Evolutionary conservation across 2,113 vertebrate species (phyloP).

Genomic region (Marmota monax): DNA sequence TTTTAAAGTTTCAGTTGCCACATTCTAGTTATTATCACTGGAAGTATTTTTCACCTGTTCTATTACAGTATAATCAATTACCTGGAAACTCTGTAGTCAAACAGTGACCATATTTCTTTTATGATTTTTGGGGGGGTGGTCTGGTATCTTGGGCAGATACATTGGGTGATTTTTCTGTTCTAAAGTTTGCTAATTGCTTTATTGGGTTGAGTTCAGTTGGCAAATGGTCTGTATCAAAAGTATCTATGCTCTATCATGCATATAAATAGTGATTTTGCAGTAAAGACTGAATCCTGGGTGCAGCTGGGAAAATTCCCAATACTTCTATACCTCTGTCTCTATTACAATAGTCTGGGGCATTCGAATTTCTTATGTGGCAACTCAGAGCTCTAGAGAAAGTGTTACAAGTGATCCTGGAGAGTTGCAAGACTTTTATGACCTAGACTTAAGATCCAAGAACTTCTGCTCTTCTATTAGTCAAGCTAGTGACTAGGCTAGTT

Average conservation of each 20-base stretch:
- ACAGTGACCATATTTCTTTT: neutral
- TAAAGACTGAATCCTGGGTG: neutral
- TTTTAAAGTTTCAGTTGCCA: slow-evolving; percentile 8
- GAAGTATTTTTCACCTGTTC: neutral
- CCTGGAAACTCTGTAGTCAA: neutral
- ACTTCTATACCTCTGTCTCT: neutral
- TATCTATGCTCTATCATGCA: neutral
- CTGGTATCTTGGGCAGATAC: neutral
- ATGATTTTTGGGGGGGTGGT: neutral
- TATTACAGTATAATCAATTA: neutral
- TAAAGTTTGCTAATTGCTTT: neutral
- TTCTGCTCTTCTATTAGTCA: neutral
- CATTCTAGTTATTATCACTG: neutral
- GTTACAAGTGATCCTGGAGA: neutral
- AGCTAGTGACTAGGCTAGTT: neutral
- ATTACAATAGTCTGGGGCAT: too few species aligned
- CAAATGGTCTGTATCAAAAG: neutral
- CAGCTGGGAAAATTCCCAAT: neutral
- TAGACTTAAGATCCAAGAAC: neutral
- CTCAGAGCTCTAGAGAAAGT: neutral
- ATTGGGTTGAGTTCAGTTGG: neutral
- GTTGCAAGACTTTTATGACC: neutral
- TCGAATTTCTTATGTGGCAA: neutral
- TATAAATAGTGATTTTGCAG: neutral
- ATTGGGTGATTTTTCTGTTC: neutral